These are phyloP conservation scores for Yponomeuta sedellus DNA, from an alignment of 2,888 invertebrate species.

Conservation along the genomic window DNA sequence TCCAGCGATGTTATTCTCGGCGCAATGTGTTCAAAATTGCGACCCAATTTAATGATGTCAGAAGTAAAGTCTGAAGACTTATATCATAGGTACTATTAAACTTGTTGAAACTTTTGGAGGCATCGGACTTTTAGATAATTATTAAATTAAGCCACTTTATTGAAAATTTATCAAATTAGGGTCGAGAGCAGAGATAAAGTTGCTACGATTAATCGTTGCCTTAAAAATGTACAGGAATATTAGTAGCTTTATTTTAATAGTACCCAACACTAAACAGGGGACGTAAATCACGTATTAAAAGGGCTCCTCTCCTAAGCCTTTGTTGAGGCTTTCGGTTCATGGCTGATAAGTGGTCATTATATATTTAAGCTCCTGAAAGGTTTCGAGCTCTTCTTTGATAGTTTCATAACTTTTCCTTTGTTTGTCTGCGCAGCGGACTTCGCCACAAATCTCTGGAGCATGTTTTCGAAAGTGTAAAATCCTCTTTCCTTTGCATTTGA, in stretches of 20 bases:
- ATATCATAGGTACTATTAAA: too few species aligned
- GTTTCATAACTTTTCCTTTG: not conserved
- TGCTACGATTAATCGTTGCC: too few species aligned
- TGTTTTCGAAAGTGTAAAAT: slow-evolving; percentile 47
- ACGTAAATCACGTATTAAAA: not conserved
- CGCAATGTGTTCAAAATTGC: too few species aligned
- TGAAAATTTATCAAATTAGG: too few species aligned
- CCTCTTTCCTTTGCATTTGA: slow-evolving; percentile 48
- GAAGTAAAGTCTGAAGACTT: too few species aligned
- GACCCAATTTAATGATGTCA: too few species aligned
- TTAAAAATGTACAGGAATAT: not conserved
- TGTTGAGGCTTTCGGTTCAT: not conserved
- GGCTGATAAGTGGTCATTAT: not conserved
- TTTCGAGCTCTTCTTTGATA: not conserved
- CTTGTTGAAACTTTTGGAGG: too few species aligned
- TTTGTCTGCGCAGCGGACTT: not conserved
- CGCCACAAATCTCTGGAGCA: slow-evolving; percentile 35
- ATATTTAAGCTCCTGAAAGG: not conserved
- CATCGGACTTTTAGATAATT: too few species aligned
- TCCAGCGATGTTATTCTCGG: too few species aligned
- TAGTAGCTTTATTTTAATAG: not conserved
- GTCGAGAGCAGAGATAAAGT: too few species aligned
- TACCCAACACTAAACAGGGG: not conserved
- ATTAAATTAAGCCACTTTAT: too few species aligned
- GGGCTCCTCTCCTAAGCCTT: not conserved